Base-by-base conservation (phyloP, 1,140 invertebrate species). In the Batillaria attramentaria region DNA sequence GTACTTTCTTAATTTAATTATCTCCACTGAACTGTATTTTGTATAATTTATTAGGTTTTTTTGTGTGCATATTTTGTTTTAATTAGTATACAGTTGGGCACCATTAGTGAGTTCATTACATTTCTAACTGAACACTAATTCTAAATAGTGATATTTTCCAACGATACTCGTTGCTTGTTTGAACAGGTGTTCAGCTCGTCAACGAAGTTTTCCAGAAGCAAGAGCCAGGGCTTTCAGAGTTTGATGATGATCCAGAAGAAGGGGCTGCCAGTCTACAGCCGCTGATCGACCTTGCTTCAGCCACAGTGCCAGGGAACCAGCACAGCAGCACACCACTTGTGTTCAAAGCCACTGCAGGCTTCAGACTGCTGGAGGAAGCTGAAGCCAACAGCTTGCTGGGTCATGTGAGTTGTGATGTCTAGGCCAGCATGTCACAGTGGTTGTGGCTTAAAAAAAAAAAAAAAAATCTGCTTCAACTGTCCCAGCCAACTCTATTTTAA, bases 331-430 rank as follows among this genome's bases (percentile, higher is more conserved):
- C 97, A 0, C 95, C 96, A 0, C 86, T 98, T 10, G 93, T 94
- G 16, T 92, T 99, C 69, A 92, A 92, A 77, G 93, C 93, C 1
- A 99, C 98, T 0, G 98, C 98, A 68, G 98, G 98, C 2, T 92
- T 99, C 2, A 89, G 98, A 46, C 91, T 99, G 6, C 89, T 99
- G 75, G 94, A 95, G 0, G 90, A 92, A 46, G 92, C 94, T 65
- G 94, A 96, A 89, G 96, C 97, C 0, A 93, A 97, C 42, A 92
- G 92, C 70, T 79, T 90, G 42, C 77, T 90, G 31, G 81, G 84
- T 57, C 84, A 87, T 79, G 87, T 90, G 77, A 75, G 62, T 76
- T n/a, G n/a, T n/a, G n/a, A n/a, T n/a, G n/a, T n/a, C n/a, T n/a
- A n/a, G n/a, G n/a, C 50, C 50, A 16, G 16, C 50, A 16, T 54